A percentile compares a stretch with the other conserved stretches of the same genome.
phyloP scores from a whole-genome alignment of 1,140 invertebrate genomes.

The Drosophila gunungcola region DNA sequence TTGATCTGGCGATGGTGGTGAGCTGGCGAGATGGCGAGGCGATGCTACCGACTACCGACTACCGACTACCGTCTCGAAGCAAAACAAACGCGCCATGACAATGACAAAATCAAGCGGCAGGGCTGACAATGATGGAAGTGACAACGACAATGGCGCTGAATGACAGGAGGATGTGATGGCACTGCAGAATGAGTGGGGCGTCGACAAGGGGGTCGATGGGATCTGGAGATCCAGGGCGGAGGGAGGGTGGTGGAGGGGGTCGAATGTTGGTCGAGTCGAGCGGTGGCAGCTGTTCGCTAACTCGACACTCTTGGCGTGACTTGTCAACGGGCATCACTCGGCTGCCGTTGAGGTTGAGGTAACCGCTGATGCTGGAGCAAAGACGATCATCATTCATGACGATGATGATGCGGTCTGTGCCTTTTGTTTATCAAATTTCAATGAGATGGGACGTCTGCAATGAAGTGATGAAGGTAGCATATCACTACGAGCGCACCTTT shows the following conservation, averaged over 20 bases:
- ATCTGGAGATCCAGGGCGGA: neutral
- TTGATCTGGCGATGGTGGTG: slow-evolving; percentile 55
- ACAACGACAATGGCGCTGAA: slow-evolving; percentile 66
- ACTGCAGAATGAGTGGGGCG: slow-evolving; percentile 32
- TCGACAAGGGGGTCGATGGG: slow-evolving; percentile 3
- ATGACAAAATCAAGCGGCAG: slow-evolving; percentile 72
- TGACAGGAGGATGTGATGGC: slow-evolving; percentile 53
- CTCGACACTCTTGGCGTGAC: slow-evolving; percentile 66
- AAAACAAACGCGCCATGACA: slow-evolving; percentile 56
- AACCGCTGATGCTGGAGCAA: slow-evolving; percentile 19
- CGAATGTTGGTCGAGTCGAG: neutral
- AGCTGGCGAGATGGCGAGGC: too few species aligned
- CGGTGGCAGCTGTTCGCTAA: slow-evolving; percentile 63
- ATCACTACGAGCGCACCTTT: slow-evolving; percentile 22
- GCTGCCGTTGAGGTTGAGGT: slow-evolving; percentile 13
- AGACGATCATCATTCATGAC: slow-evolving; percentile 41
- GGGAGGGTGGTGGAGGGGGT: slow-evolving; percentile 5
- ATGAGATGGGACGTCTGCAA: slow-evolving; percentile 30
- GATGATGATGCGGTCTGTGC: slow-evolving; percentile 50
- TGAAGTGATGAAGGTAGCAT: slow-evolving; percentile 33
- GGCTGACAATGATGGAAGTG: slow-evolving; percentile 78
- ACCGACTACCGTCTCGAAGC: slow-evolving; percentile 7
- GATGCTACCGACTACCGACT: neutral
- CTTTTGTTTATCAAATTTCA: slow-evolving; percentile 58
- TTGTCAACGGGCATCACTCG: slow-evolving; percentile 71